A percentile compares a stretch with the other conserved stretches of the same genome.
These are phyloP conservation scores for Spodoptera exigua DNA, from an alignment of 2,888 invertebrate genomes.

Conservation along the genomic window DNA sequence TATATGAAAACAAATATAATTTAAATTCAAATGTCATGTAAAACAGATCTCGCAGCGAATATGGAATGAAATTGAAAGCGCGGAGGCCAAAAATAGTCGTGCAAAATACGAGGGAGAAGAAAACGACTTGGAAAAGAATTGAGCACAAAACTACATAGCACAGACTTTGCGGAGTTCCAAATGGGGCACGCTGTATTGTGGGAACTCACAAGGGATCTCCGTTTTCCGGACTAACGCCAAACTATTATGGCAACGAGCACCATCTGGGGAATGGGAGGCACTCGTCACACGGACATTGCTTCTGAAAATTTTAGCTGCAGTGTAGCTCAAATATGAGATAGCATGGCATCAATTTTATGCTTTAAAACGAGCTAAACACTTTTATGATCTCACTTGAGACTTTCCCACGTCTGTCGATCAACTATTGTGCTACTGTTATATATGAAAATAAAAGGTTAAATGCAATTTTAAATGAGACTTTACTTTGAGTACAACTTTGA, in stretches of 20 bases:
- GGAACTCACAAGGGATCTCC: conserved; percentile 35
- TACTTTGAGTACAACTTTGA: too few relatives aligned
- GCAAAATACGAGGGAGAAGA: conserved; percentile 38
- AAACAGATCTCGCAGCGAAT: conserved; percentile 32
- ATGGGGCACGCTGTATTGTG: conserved; percentile 51
- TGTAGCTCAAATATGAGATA: conserved; percentile 9
- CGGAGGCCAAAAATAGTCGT: conserved; percentile 42
- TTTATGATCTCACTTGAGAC: conserved; percentile 5
- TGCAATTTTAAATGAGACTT: background rate
- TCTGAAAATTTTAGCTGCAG: conserved; percentile 6
- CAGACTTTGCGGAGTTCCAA: conserved; percentile 40
- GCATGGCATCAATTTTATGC: conserved; percentile 1
- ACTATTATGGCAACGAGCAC: conserved; percentile 21
- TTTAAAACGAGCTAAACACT: background rate
- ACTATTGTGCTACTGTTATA: background rate
- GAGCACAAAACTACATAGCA: conserved; percentile 42
- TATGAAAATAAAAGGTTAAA: background rate
- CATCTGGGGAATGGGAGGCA: conserved; percentile 37
- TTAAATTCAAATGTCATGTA: conserved; percentile 48
- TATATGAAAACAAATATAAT: conserved; percentile 32
- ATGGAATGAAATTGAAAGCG: conserved; percentile 53
- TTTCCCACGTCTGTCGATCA: conserved; percentile 22
- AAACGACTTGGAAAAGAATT: conserved; percentile 49
- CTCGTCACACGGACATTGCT: conserved; percentile 7
- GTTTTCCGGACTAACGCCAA: conserved; percentile 38